phyloP scores from a whole-genome alignment of 2,797 vertebrate genomes.

The Atherinosoma microstoma region DNA sequence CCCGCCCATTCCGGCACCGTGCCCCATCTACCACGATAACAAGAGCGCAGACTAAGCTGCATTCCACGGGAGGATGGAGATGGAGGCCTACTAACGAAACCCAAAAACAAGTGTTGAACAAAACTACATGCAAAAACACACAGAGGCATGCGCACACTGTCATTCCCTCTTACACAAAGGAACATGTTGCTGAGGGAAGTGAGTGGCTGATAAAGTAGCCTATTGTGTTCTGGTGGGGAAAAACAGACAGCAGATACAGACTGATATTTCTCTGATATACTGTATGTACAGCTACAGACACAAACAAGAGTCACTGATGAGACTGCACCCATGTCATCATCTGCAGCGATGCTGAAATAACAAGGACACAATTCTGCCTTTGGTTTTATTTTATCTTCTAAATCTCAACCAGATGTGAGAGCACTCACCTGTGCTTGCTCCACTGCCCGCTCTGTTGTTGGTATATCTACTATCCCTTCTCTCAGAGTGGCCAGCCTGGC shows the following conservation, averaged over 20 bases:
- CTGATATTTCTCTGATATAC: constrained; percentile 30
- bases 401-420: not conserved
- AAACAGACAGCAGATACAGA: constrained; percentile 33
- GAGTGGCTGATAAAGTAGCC: constrained; percentile 51
- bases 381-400: not conserved
- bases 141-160: constrained; percentile 20
- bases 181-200: constrained; percentile 50
- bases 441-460: constrained; percentile 82
- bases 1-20: constrained; percentile 46
- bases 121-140: constrained; percentile 31
- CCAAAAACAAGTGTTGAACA: constrained; percentile 32
- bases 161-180: constrained; percentile 28
- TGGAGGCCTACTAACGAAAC: constrained; percentile 38
- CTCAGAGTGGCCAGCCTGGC: constrained; percentile 69
- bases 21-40: constrained; percentile 76
- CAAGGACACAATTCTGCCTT: not conserved
- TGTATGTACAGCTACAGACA: constrained; percentile 29
- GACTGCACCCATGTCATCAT: constrained; percentile 14
- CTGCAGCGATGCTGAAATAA: constrained; percentile 1
- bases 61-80: constrained; percentile 65
- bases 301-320: constrained; percentile 18
- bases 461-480: constrained; percentile 65
- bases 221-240: constrained; percentile 50
- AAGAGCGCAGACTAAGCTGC: constrained; percentile 56
- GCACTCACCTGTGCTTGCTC: constrained; percentile 87